These are phyloP conservation scores for Sycobia sp. DNA, from an alignment of 1,140 invertebrate species.

Conservation along the genomic window DNA sequence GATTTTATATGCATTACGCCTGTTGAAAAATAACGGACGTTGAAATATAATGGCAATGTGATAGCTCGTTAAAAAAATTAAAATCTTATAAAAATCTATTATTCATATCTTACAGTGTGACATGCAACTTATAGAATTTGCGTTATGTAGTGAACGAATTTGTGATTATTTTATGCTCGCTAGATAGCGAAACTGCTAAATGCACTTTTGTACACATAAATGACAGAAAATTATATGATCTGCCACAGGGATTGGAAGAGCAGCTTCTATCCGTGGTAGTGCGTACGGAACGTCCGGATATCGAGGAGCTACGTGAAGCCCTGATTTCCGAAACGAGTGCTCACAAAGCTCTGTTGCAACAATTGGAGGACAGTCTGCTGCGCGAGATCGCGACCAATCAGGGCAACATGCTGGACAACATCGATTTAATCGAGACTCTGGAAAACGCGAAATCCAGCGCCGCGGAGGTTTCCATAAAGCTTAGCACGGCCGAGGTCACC, in stretches of 20 bases:
- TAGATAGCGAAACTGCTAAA: too few species aligned
- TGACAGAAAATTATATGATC: too few species aligned
- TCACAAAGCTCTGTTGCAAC: constrained; percentile 81
- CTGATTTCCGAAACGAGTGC: constrained; percentile 84
- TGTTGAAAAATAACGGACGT: too few species aligned
- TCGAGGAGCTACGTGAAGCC: constrained; percentile 83
- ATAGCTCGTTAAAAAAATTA: too few species aligned
- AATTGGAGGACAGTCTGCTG: constrained; percentile 82
- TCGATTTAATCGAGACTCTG: constrained; percentile 81
- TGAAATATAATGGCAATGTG: too few species aligned
- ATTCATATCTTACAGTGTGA: too few species aligned
- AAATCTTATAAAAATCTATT: too few species aligned
- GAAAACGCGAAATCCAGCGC: constrained; percentile 88
- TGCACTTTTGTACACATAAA: too few species aligned
- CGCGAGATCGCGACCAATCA: constrained; percentile 80
- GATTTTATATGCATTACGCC: too few species aligned
- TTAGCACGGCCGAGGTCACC: constrained; percentile 74
- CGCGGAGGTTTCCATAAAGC: constrained; percentile 75
- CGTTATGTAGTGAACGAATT: too few species aligned
- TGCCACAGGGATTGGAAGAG: constrained; percentile 89
- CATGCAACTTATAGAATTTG: too few species aligned
- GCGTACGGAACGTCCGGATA: constrained; percentile 78
- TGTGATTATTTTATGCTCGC: too few species aligned
- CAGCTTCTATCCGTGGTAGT: constrained; percentile 87
- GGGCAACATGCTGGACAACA: constrained; percentile 91